phyloP scores from a whole-genome alignment of 2,888 invertebrate species.

The Napeogenes inachia region DNA sequence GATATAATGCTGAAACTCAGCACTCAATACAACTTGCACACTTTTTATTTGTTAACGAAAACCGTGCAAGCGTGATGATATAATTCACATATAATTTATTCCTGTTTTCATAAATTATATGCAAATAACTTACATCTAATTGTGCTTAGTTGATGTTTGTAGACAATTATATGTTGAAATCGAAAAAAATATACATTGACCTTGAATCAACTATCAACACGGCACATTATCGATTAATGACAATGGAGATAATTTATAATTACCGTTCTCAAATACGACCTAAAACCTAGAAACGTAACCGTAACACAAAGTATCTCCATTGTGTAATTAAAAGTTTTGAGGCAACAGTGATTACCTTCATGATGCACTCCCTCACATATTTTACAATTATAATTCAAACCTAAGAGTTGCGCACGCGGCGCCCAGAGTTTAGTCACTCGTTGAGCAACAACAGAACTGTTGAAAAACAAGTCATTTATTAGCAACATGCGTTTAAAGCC shows the following conservation, averaged over 20 bases:
- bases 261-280: slow-evolving; percentile 11
- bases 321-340: slow-evolving; percentile 62
- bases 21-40: slow-evolving; percentile 47
- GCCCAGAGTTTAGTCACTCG: slow-evolving; percentile 76
- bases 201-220: slow-evolving; percentile 45
- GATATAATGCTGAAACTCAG: slow-evolving; percentile 66
- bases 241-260: slow-evolving; percentile 54
- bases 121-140: slow-evolving; percentile 51
- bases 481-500: slow-evolving; percentile 75
- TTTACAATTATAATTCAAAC: slow-evolving; percentile 76
- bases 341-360: slow-evolving; percentile 73
- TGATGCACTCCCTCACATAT: slow-evolving; percentile 73
- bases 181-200: too few species aligned
- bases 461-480: slow-evolving; percentile 78
- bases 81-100: slow-evolving; percentile 57
- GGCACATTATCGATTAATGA: slow-evolving; percentile 46
- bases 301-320: slow-evolving; percentile 49
- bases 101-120: slow-evolving; percentile 52
- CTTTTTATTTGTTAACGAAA: not conserved
- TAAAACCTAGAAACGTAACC: slow-evolving; percentile 9
- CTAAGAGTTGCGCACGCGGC: slow-evolving; percentile 76
- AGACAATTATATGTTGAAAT: slow-evolving; percentile 8
- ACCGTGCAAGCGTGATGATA: slow-evolving; percentile 17
- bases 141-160: slow-evolving; percentile 51
- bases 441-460: slow-evolving; percentile 77